Evolutionary conservation across 2,797 vertebrate species (phyloP), one percentile per base, ranked within the genome.

Genomic region (Aulostomus chinensis): DNA sequence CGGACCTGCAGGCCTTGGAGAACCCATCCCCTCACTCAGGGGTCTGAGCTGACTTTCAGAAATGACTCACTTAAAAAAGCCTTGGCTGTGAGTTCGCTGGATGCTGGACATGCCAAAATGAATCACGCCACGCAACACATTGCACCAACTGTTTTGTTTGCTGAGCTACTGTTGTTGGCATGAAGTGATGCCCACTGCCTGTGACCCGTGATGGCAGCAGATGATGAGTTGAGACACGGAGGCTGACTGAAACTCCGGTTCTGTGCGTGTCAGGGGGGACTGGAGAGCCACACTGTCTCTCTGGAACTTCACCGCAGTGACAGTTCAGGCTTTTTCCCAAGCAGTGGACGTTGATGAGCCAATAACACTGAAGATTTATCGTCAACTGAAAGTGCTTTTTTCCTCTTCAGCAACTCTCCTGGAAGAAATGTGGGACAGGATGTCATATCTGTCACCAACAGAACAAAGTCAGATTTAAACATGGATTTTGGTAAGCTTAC

Each of bases 21-120:
- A n/a, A n/a, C n/a, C n/a, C 32, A 1, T 12, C 12, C 26, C 24
- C 8, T 49, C 34, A 24, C 28, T 36, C 36, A 21, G 25, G 41
- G 62, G 31, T 42, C 43, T n/a, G 30, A 53, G 48, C 47, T 31
- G 37, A 61, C n/a, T n/a, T n/a, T n/a, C n/a, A n/a, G n/a, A n/a
- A 42, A 68, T 78, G 73, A 80, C 53, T 86, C 76, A 73, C 52
- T 50, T 54, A 45, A 59, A 65, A 58, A 37, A n/a, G 63, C 49
- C 57, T 62, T 59, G 50, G 48, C 65, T 54, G 56, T 59, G 63
- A 73, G 21, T 43, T 64, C 0, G 8, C 41, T 20, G 20, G 55
- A 64, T 6, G 4, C 41, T 26, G 20, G 29, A 45, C 39, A 55
- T 52, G 68, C 83, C 85, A 80, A 34, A 63, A 67, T 33, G 56